Evolutionary conservation across 2,888 invertebrate genomes (phyloP), one percentile per base, ranked within the genome.

Genomic region (Loripinus fragilis): DNA sequence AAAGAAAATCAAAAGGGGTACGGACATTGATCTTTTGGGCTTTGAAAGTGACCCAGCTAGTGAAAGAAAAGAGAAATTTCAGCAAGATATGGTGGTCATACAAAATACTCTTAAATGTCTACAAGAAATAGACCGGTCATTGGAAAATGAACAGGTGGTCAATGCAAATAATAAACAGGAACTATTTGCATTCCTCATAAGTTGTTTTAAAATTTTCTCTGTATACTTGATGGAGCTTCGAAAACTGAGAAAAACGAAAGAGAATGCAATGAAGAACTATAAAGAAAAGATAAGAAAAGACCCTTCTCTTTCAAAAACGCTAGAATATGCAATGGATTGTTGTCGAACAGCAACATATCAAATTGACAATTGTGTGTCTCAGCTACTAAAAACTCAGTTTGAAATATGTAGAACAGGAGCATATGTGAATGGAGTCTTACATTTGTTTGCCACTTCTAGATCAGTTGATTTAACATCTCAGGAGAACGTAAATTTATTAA

Each of bases 221-320:
- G 60, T 23, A 23, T 71, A 71, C 55, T 38, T 55, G 2, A 55
- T 71, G 52, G 71, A 38, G n/a, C 23, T 38, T 17, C 52, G 55
- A 35, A 30, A 48, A 25, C 48, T 70, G 2, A 70, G 30, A 28
- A n/a, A 52, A 38, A n/a, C 2, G 15, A 64, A 64, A 23, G 64
- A 72, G 38, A 42, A n/a, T 10, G 52, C 71, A 25, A 23, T 72
- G 33, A 38, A 10, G 8, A 72, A 72, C 15, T 64, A 72, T 28
- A 72, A 72, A 41, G 71, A 72, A 17, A 72, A 30, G 30, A 64
- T 72, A n/a, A n/a, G n/a, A n/a, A 72, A 72, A 23, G 65, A 72
- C 65, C 33, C 72, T 15, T 28, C 65, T 30, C 33, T 65, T 0
- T 55, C 72, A 12, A 72, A 65, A 48, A 30, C 72, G 2, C 35